A percentile compares a stretch with the other conserved stretches of the same genome.
Evolutionary conservation across 2,797 vertebrate genomes (phyloP).

Genomic region (Semaprochilodus insignis): DNA sequence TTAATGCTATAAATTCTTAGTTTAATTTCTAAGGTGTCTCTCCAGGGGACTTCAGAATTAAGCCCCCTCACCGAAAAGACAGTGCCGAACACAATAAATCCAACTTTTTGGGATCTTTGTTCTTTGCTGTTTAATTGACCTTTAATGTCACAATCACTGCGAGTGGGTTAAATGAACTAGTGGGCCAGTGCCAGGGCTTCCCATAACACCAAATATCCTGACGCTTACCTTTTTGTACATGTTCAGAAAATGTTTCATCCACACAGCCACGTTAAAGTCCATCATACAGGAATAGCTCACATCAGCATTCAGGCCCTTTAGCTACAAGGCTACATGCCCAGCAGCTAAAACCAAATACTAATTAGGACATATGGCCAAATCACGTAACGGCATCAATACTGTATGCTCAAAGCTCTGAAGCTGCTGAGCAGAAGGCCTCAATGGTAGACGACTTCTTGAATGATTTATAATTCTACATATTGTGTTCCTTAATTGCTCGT

Average conservation of each 20-base stretch:
- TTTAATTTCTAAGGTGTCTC: too few relatives aligned
- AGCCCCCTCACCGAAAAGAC: neutral
- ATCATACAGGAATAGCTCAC: neutral
- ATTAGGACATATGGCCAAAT: neutral
- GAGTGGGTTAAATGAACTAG: too few relatives aligned
- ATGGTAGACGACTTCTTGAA: neutral
- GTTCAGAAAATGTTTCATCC: neutral
- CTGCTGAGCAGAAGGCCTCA: neutral
- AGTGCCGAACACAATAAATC: neutral
- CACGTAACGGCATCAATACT: neutral
- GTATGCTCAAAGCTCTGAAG: neutral
- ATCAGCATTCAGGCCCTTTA: neutral
- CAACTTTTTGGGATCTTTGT: neutral
- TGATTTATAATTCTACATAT: neutral
- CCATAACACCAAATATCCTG: too few relatives aligned
- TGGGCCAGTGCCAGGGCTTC: too few relatives aligned
- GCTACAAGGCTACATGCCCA: neutral
- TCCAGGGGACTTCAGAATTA: neutral
- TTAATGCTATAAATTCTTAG: neutral
- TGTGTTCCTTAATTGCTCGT: neutral
- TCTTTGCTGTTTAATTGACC: neutral
- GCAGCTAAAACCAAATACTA: too few relatives aligned
- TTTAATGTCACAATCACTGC: too few relatives aligned
- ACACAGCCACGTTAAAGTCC: neutral
- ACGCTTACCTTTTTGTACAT: too few relatives aligned